Conservation (phyloP, 1,140 invertebrate species). For the Holotrichia oblita region DNA sequence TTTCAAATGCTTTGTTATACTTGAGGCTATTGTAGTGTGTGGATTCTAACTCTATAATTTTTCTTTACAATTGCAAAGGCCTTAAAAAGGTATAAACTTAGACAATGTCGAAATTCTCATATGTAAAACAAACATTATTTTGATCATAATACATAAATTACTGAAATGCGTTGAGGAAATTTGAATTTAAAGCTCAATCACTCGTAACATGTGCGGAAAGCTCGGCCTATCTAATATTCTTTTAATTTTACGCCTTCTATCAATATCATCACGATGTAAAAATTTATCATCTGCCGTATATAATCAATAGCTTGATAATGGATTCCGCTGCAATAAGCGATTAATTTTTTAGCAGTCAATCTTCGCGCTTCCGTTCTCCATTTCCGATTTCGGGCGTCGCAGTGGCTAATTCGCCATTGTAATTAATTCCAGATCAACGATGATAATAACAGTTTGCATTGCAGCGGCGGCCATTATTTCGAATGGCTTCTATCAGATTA, state of each 20-base stretch:
- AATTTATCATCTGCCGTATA: neutral
- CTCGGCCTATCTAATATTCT: neutral
- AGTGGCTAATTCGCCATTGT: constrained; percentile 26
- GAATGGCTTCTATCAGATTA: constrained; percentile 31
- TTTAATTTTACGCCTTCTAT: neutral
- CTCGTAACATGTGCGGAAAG: neutral
- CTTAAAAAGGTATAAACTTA: too few species aligned
- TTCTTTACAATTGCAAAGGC: too few species aligned
- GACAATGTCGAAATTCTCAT: too few species aligned
- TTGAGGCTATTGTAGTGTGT: too few species aligned
- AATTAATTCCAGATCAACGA: constrained; percentile 34
- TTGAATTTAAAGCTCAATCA: too few species aligned
- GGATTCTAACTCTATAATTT: too few species aligned
- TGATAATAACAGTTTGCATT: constrained; percentile 34
- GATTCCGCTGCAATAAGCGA: constrained; percentile 1
- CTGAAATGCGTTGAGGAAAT: too few species aligned
- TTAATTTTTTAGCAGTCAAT: constrained; percentile 37
- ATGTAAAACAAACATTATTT: too few species aligned
- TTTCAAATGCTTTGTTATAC: too few species aligned
- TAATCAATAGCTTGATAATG: constrained; percentile 28
- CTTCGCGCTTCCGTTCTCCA: constrained; percentile 29
- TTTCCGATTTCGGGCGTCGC: constrained; percentile 31
- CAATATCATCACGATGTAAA: neutral
- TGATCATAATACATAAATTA: too few species aligned
- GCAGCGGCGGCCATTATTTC: constrained; percentile 21